phyloP scores from a whole-genome alignment of 1,140 invertebrate species.

The Saccostrea cuccullata region DNA sequence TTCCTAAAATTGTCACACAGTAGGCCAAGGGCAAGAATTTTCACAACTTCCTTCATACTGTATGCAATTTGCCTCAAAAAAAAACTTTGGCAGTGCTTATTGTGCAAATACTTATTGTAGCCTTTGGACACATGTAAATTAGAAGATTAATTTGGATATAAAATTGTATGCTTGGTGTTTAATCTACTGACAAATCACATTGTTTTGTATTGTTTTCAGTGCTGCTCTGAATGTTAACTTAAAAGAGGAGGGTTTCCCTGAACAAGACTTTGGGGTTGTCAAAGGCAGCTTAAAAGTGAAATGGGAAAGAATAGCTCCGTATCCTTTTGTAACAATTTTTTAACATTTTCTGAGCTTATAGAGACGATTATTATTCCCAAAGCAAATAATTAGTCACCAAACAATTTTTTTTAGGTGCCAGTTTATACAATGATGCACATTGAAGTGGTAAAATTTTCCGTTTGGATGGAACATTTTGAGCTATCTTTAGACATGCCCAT shows the following conservation, averaged over 20 bases:
- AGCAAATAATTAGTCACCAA: too few species aligned
- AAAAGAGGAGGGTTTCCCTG: conserved; percentile 92
- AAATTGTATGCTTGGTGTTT: not conserved
- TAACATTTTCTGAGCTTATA: not conserved
- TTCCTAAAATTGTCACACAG: too few species aligned
- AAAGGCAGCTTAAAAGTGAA: conserved; percentile 90
- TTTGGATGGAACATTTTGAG: too few species aligned
- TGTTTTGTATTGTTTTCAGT: conserved; percentile 77
- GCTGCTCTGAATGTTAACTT: conserved; percentile 93
- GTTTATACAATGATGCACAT: too few species aligned
- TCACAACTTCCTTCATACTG: not conserved
- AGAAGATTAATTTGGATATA: not conserved
- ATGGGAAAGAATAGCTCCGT: conserved; percentile 93
- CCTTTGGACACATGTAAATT: not conserved
- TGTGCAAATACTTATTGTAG: not conserved
- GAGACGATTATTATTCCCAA: too few species aligned
- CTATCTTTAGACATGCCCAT: too few species aligned
- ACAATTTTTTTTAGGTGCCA: too few species aligned
- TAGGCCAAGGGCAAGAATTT: not conserved
- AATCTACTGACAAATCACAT: not conserved
- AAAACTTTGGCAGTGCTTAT: not conserved
- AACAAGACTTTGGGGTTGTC: conserved; percentile 91
- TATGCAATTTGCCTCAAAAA: not conserved
- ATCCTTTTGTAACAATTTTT: conserved; percentile 70
- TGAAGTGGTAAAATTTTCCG: too few species aligned